phyloP scores from a whole-genome alignment of 2,888 invertebrate genomes.

The Cephus nigrinus region DNA sequence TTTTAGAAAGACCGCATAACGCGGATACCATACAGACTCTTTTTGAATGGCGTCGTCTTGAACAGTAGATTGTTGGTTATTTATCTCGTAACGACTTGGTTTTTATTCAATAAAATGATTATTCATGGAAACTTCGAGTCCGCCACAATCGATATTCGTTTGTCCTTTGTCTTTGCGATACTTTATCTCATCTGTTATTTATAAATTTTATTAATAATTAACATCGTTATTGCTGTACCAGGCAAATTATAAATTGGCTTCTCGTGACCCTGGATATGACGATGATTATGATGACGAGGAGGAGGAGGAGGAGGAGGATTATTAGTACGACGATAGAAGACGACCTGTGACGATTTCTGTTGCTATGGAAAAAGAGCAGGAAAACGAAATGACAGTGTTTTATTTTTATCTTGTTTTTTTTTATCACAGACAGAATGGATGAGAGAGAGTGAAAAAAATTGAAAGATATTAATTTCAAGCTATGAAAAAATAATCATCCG shows the following conservation, averaged over 20 bases:
- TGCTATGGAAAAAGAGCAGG: slow-evolving; percentile 5
- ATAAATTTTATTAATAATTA: no score
- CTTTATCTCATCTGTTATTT: neutral
- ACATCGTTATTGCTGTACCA: no score
- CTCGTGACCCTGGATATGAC: no score
- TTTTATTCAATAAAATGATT: no score
- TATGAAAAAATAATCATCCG: neutral
- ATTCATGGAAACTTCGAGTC: no score
- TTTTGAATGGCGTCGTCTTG: slow-evolving; percentile 42
- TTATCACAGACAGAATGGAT: neutral
- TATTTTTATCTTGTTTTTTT: slow-evolving; percentile 14
- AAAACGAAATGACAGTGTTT: slow-evolving; percentile 5
- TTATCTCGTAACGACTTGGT: slow-evolving; percentile 30
- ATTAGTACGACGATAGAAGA: neutral
- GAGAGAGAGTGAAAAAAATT: neutral
- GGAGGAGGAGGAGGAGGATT: neutral
- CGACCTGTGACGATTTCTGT: neutral
- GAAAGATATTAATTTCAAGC: neutral
- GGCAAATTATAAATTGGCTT: no score
- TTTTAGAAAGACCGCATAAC: no score
- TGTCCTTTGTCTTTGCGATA: neutral
- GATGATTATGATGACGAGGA: neutral
- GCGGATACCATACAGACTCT: slow-evolving; percentile 13
- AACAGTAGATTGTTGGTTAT: slow-evolving; percentile 54
- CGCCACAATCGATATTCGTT: neutral